A percentile compares a stretch with the other conserved stretches of the same genome.
Evolutionary conservation across 2,888 invertebrate genomes (phyloP).

Genomic region (Hydrotaea diabolus): DNA sequence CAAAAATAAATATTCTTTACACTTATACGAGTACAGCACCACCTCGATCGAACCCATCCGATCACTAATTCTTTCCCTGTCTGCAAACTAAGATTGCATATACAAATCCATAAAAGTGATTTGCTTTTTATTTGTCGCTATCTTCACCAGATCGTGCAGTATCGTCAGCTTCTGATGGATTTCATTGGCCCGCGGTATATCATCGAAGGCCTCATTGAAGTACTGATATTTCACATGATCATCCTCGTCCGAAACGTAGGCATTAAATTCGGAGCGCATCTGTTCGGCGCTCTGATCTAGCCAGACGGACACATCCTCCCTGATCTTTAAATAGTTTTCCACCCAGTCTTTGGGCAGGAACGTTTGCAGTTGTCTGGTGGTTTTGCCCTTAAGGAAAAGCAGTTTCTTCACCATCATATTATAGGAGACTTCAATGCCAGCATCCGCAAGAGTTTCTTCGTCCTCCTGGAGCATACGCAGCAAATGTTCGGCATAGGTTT

Average conservation of each 20-base stretch:
- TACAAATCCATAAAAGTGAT: constrained; percentile 64
- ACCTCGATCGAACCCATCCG: no score
- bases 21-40: no score
- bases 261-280: constrained; percentile 48
- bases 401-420: constrained; percentile 17
- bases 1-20: no score
- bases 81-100: constrained; percentile 50
- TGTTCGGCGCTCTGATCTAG: constrained; percentile 56
- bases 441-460: not conserved
- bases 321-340: constrained; percentile 30
- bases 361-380: constrained; percentile 31
- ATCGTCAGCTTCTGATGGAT: constrained; percentile 59
- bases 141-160: constrained; percentile 51
- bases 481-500: constrained; percentile 55
- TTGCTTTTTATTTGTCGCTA: constrained; percentile 59
- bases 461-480: constrained; percentile 31
- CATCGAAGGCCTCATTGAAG: constrained; percentile 60
- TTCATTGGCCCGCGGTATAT: constrained; percentile 52
- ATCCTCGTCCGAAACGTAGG: constrained; percentile 37
- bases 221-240: constrained; percentile 55
- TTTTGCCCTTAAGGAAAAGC: constrained; percentile 40
- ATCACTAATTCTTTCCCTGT: no score
- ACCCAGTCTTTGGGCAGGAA: constrained; percentile 46
- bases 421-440: constrained; percentile 19
- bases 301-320: constrained; percentile 52